Base-by-base conservation (phyloP, 2,888 invertebrate genomes). In the Galeopsomyia nigrocyanea region DNA sequence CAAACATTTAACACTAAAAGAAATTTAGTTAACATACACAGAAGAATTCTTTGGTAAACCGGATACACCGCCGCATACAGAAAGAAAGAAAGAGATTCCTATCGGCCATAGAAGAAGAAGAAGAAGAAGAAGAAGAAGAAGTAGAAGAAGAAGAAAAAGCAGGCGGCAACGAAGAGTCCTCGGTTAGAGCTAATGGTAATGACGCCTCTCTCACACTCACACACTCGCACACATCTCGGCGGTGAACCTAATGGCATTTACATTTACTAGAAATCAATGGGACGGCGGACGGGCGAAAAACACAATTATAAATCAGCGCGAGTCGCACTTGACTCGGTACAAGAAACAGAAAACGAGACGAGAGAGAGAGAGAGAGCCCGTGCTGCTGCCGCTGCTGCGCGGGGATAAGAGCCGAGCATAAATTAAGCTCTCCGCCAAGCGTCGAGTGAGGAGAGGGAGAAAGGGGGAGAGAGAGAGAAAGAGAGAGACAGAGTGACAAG, bases 231-330 rank as follows among this genome's bases (percentile, higher is more conserved):
- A 13, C 39, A 17, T 26, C 51, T 6, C 53, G 39, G 39, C 39
- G 31, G 68, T 26, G 26, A 26, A 74, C 75, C 76, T 78, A 77
- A 77, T 77, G 78, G 78, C 79, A 79, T 79, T 80, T 78, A 78
- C 77, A 80, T 80, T 79, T 78, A 78, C 79, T 79, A 79, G 79
- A 79, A 82, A 79, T 80, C 80, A 79, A 80, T 77, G 78, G 64
- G 61, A 19, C 69, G 77, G 67, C 10, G 39, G 13, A 39, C 46
- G 72, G 72, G 68, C 67, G 76, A 77, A 79, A 77, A 77, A 78
- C 75, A 79, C 77, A 77, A 79, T 78, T 80, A 78, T 77, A 79
- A 79, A 80, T 80, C 78, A 80, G 66, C 68, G 51, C 56, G 50
- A 26, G 17, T 39, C n/a, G 21, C 64, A 14, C 21, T 14, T 60